Evolutionary conservation across 2,113 vertebrate species (phyloP).

Genomic region (Acinonyx jubatus): DNA sequence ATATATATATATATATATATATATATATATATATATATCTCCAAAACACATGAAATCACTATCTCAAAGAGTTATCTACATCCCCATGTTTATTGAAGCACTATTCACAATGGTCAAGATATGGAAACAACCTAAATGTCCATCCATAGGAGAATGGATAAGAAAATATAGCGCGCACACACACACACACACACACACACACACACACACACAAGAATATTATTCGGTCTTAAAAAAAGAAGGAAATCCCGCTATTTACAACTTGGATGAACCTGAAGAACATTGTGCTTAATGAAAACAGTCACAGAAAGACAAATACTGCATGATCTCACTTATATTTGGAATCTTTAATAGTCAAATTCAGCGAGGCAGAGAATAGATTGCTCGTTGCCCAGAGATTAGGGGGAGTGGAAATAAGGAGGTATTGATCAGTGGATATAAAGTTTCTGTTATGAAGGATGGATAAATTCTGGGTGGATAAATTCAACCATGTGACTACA

Average conservation of each 20-base stretch:
- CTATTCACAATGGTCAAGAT: neutral
- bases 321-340: neutral
- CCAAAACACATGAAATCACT: neutral
- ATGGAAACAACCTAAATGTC: neutral
- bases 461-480: neutral
- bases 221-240: neutral
- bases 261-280: neutral
- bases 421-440: neutral
- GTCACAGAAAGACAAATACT: neutral
- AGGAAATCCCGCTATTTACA: neutral
- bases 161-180: neutral
- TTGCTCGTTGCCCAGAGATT: neutral
- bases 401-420: neutral
- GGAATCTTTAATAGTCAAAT: neutral
- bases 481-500: neutral
- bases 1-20: too few species aligned
- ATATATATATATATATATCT: too few species aligned
- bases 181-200: neutral
- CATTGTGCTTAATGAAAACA: neutral
- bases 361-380: neutral
- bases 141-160: neutral
- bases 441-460: neutral
- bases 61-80: neutral
- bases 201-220: neutral
- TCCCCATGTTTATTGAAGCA: neutral